Evolutionary conservation across 1,140 invertebrate species (phyloP), one percentile per base, ranked within the genome.

Genomic region (Drosophila parvula): DNA sequence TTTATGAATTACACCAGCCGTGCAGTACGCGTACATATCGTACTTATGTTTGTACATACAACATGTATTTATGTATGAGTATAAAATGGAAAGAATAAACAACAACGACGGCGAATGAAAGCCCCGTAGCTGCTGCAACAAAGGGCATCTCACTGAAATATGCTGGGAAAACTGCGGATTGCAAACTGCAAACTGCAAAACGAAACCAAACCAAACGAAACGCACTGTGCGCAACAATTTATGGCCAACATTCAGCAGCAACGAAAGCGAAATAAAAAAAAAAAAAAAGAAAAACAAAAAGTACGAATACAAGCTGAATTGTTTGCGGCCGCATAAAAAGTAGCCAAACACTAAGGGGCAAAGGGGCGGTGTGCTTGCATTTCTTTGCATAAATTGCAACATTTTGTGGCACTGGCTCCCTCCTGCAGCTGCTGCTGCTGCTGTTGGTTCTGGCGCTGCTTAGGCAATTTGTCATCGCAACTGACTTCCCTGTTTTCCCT

Each of bases 371-470:
- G 51, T 9, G 30, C 28, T 53, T 82, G 81, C 81, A 84, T 88
- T 88, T 88, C 83, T 88, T 88, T 88, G 83, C 83, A 88, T 88
- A 88, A 88, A 88, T 86, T 88, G 83, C 83, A 82, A 86, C 59
- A 77, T 77, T 83, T 79, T 70, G 64, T 70, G 64, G 75, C 68
- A 80, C 65, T 61, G 74, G 50, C 50, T 36, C 12, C 12, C 50
- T 38, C 16, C 50, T 50, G 48, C 48, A 48, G 45, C 71, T 79
- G 44, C 44, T 27, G 22, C 22, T 47, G 8, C 64, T 76, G 51
- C 70, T 32, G 47, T 12, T 43, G 60, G 7, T n/a, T 30, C 27
- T 40, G 65, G n/a, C 18, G 36, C 43, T 71, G 69, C 68, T 88
- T 89, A 89, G 84, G 84, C 83, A 88, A 88, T 88, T 88, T 88